These are phyloP conservation scores for Cephus rjabovi DNA, from an alignment of 2,888 invertebrate species.

Conservation along the genomic window DNA sequence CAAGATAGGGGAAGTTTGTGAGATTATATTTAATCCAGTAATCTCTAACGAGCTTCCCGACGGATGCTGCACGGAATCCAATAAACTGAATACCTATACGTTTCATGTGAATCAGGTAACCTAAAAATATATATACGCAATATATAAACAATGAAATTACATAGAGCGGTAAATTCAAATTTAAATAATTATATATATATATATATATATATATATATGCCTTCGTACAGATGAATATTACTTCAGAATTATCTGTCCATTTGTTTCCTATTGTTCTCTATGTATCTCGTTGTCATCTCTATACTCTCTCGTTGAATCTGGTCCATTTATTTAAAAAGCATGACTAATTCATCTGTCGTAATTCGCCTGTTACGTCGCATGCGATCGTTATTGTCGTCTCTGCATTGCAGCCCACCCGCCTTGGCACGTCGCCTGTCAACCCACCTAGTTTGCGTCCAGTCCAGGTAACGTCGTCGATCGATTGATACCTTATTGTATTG, in stretches of 20 bases:
- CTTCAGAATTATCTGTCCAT: neutral
- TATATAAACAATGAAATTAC: neutral
- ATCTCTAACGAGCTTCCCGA: neutral
- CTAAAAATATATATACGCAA: neutral
- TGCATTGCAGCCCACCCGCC: constrained; percentile 59
- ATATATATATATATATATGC: neutral
- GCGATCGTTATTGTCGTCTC: constrained; percentile 58
- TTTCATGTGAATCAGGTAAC: neutral
- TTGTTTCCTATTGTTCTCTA: neutral
- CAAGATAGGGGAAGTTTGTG: constrained; percentile 6
- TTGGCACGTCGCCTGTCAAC: constrained; percentile 63
- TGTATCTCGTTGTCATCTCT: neutral
- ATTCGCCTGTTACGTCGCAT: constrained; percentile 34
- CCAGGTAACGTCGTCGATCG: constrained; percentile 60
- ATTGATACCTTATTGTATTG: constrained; percentile 31
- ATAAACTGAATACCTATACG: neutral
- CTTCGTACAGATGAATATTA: neutral
- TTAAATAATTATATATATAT: neutral
- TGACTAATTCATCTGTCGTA: constrained; percentile 20
- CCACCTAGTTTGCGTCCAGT: constrained; percentile 61
- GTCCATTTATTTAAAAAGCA: constrained; percentile 19
- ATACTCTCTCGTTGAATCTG: neutral
- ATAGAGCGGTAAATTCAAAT: neutral
- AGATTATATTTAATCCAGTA: constrained; percentile 3
- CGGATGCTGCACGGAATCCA: neutral